A percentile compares a stretch with the other conserved stretches of the same genome.
Evolutionary conservation across 2,888 invertebrate genomes (phyloP).

Genomic region (Willowsia nigromaculata): DNA sequence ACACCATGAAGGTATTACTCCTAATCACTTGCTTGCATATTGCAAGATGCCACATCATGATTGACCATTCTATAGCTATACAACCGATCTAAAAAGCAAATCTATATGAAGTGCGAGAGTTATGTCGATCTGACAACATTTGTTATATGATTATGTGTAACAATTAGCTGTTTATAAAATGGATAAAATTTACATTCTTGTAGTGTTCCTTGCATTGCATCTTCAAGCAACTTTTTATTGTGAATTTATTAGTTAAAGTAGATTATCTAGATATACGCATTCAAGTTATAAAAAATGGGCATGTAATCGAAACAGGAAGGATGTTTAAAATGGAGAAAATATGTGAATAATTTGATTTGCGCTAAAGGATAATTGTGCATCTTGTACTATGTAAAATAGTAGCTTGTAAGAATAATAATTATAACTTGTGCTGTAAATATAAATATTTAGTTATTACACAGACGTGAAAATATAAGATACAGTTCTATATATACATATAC

Average conservation of each 20-base stretch:
- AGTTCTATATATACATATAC: constrained; percentile 3
- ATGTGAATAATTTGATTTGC: constrained; percentile 20
- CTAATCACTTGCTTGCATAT: background rate
- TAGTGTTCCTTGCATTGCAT: background rate
- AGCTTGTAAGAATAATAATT: background rate
- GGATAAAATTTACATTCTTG: no score
- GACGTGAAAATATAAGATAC: constrained; percentile 16
- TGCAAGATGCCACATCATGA: no score
- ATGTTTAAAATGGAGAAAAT: background rate
- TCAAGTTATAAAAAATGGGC: background rate
- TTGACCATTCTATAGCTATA: background rate
- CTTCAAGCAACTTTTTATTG: no score
- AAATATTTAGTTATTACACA: constrained; percentile 5
- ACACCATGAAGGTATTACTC: constrained; percentile 21
- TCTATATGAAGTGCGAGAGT: no score
- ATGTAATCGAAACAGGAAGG: constrained; percentile 25
- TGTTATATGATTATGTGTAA: no score
- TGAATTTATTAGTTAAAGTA: no score
- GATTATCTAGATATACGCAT: no score
- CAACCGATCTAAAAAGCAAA: no score
- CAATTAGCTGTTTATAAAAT: no score
- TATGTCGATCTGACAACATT: no score
- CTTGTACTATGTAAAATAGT: background rate
- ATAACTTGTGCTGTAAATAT: background rate
- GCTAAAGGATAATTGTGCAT: background rate